Base-by-base conservation (phyloP, 2,113 vertebrate species). In the Oreotrochilus melanogaster region DNA sequence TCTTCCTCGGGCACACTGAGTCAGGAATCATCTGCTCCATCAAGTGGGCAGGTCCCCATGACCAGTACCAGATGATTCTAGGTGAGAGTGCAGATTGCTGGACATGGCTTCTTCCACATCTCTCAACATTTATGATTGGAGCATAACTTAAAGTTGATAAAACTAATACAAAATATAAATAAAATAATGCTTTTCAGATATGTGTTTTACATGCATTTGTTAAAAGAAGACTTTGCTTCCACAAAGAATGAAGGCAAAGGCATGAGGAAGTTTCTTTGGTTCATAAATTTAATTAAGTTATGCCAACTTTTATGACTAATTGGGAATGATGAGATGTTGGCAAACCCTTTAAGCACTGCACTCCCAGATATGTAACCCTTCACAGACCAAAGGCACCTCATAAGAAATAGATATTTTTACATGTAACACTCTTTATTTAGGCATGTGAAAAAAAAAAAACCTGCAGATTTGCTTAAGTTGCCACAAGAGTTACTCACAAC, bases 221-320 rank as follows among this genome's bases (percentile, higher is more conserved):
- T 94, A 56, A 82, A 93, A 12, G 0, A 0, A 18, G 7, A 61
- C 8, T 85, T 70, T 66, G 1, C 23, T 91, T 53, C 42, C 56
- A 85, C 17, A 23, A 85, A 74, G 57, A 87, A 62, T n/a, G 60
- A 54, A 60, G 61, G 66, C 62, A 93, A 89, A 88, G 39, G 51
- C 72, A 95, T 89, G 89, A 92, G 86, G 95, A 93, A 92, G 86
- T 37, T 91, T 76, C 53, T 87, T 88, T 94, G 76, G 91, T 92
- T 94, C 92, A 86, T 86, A 94, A 86, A 91, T 93, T 94, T 93
- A 94, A 95, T 94, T 95, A 92, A 84, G 92, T 80, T 88, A 87
- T 71, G 89, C 87, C 82, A 84, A 31, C 89, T 93, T 81, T 95
- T 85, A 45, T 89, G 66, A 82, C 76, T 96, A 95, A 95, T 88